Conservation (phyloP, 1,140 invertebrate genomes). For the Zophobas atratus region DNA sequence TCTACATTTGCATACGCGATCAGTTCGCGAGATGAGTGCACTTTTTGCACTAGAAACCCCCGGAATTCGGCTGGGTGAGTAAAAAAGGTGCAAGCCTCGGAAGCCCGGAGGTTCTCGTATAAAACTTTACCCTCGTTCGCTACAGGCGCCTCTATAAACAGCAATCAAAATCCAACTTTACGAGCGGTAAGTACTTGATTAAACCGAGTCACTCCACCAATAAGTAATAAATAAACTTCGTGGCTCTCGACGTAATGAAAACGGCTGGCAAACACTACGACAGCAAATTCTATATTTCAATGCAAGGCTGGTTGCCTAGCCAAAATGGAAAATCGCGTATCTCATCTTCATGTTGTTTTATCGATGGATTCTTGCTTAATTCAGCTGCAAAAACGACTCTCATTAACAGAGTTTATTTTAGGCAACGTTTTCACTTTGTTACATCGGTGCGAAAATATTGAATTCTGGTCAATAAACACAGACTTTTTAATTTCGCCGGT, state of each 20-base stretch:
- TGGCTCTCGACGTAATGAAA: not conserved
- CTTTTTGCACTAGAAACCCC: too few species aligned
- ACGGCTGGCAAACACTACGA: not conserved
- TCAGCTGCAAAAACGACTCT: too few species aligned
- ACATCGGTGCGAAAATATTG: too few species aligned
- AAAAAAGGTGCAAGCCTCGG: too few species aligned
- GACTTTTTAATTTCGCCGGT: too few species aligned
- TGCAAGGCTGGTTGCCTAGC: not conserved
- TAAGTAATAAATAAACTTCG: not conserved
- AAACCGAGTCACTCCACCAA: not conserved
- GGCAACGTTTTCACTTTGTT: too few species aligned
- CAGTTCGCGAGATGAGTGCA: constrained; percentile 3
- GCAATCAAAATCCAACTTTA: not conserved
- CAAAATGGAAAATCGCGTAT: not conserved
- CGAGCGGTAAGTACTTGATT: not conserved
- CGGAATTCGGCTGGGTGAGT: too few species aligned
- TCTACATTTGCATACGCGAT: constrained; percentile 53
- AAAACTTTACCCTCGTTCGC: too few species aligned
- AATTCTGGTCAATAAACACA: too few species aligned
- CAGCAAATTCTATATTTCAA: not conserved
- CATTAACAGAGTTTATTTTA: too few species aligned
- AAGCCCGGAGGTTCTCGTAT: not conserved
- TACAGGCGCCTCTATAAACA: not conserved
- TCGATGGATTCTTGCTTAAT: too few species aligned
- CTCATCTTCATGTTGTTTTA: too few species aligned